These are phyloP conservation scores for Atherinosoma microstoma DNA, from an alignment of 2,797 vertebrate genomes.

Conservation along the genomic window DNA sequence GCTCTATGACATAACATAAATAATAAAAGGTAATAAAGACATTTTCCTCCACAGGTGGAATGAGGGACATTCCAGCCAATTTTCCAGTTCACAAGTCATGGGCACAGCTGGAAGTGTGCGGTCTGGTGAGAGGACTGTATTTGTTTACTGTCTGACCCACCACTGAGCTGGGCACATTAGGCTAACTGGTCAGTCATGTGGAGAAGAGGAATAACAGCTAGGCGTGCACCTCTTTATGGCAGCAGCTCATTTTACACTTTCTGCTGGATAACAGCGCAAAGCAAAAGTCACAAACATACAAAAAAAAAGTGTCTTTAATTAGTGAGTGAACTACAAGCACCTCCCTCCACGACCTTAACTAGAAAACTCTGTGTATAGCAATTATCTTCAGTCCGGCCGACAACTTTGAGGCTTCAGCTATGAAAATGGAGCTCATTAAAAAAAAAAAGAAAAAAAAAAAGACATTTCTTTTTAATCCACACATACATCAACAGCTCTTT, in stretches of 20 bases:
- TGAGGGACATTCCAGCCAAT: conserved; percentile 55
- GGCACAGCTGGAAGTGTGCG: conserved; percentile 53
- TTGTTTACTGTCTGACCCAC: conserved; percentile 60
- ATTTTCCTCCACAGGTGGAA: conserved; percentile 50
- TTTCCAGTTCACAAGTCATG: conserved; percentile 56
- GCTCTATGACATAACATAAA: conserved; percentile 55
- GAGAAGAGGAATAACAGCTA: conserved; percentile 45
- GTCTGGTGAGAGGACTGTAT: conserved; percentile 45
- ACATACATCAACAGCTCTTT: conserved; percentile 21
- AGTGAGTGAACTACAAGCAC: conserved; percentile 51
- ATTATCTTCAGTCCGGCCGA: conserved; percentile 31
- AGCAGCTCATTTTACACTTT: conserved; percentile 67
- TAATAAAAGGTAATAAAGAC: conserved; percentile 55
- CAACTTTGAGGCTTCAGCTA: conserved; percentile 18
- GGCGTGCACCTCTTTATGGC: conserved; percentile 66
- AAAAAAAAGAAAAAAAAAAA: not conserved
- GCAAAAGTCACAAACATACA: conserved; percentile 25
- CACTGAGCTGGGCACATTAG: conserved; percentile 42
- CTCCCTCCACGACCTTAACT: conserved; percentile 54
- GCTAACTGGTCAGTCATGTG: conserved; percentile 58
- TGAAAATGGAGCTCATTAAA: conserved; percentile 31
- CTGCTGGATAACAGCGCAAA: conserved; percentile 64
- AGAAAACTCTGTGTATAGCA: conserved; percentile 22
- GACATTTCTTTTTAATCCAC: conserved; percentile 32
- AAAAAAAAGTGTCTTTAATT: conserved; percentile 17